Evolutionary conservation across 1,140 invertebrate species (phyloP).

Genomic region (Cyclargus thomasi): DNA sequence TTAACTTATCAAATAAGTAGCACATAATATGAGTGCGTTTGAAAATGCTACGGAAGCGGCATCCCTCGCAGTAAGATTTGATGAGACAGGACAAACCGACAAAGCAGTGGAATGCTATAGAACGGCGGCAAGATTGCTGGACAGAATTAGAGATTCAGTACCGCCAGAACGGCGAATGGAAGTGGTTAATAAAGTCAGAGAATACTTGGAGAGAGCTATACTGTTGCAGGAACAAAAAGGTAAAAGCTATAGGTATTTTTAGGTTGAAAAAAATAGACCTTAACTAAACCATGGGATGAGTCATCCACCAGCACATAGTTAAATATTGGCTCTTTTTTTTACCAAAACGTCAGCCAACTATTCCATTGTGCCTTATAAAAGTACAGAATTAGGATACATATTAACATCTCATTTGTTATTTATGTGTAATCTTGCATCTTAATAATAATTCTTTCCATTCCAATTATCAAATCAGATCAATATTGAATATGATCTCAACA

Average conservation of each 20-base stretch:
- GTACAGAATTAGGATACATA: too few relatives aligned
- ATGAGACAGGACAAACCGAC: conserved; percentile 51
- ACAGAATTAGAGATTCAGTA: conserved; percentile 44
- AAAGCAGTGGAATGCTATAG: conserved; percentile 67
- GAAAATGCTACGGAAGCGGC: conserved; percentile 58
- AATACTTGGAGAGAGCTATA: conserved; percentile 57
- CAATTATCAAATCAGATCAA: not conserved
- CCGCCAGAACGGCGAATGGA: conserved; percentile 47
- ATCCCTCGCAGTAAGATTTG: conserved; percentile 56
- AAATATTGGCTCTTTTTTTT: too few relatives aligned
- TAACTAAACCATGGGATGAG: conserved; percentile 11
- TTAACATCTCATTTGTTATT: too few relatives aligned
- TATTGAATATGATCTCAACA: not conserved
- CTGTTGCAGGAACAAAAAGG: conserved; percentile 56
- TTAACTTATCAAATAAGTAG: not conserved
- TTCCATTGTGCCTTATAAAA: not conserved
- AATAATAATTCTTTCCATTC: not conserved
- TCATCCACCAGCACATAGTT: conserved; percentile 7
- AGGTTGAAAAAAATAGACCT: not conserved
- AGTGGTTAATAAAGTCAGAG: conserved; percentile 50
- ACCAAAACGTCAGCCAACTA: too few relatives aligned
- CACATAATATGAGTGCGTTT: conserved; percentile 53
- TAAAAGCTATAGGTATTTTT: conserved; percentile 22
- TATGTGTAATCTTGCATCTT: not conserved
- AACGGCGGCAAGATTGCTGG: conserved; percentile 52